Evolutionary conservation across 2,113 vertebrate genomes (phyloP).

Genomic region (Amblyopsis rosae): DNA sequence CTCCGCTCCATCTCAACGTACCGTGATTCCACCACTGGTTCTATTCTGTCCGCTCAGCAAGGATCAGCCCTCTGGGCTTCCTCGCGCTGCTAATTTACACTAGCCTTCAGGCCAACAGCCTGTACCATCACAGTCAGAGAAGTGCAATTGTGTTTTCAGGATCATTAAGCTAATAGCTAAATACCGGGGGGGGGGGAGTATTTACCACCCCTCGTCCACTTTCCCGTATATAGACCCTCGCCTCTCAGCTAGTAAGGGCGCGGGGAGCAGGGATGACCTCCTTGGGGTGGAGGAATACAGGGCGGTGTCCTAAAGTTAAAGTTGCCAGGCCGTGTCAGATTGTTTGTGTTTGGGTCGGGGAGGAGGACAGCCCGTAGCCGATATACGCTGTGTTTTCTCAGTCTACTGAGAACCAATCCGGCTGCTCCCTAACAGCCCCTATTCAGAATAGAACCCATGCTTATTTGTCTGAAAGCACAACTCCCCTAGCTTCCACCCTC

Average conservation of each 20-base stretch:
- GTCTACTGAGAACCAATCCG: conserved; percentile 70
- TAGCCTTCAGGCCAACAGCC: conserved; percentile 67
- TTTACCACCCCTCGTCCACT: conserved; percentile 5
- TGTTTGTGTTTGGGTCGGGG: conserved; percentile 22
- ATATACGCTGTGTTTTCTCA: conserved; percentile 34
- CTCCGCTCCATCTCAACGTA: conserved; percentile 37
- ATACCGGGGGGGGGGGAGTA: conserved; percentile 33
- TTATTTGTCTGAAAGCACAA: conserved; percentile 76
- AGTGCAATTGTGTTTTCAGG: conserved; percentile 83
- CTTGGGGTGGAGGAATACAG: conserved; percentile 33
- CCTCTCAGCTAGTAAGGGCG: conserved; percentile 30
- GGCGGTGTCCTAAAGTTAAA: conserved; percentile 49
- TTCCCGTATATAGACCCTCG: conserved; percentile 49
- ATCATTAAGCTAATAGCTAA: conserved; percentile 78
- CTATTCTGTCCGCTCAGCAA: conserved; percentile 74
- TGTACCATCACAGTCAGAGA: conserved; percentile 76
- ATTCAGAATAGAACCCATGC: conserved; percentile 68
- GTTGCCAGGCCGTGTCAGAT: conserved; percentile 32
- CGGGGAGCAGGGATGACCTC: conserved; percentile 5
- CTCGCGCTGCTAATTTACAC: conserved; percentile 78
- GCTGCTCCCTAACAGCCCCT: conserved; percentile 53
- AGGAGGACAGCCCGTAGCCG: conserved; percentile 26
- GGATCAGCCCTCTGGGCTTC: conserved; percentile 74
- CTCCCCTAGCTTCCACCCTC: conserved; percentile 41
- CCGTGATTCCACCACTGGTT: conserved; percentile 65